Base-by-base conservation (phyloP, 2,113 vertebrate genomes). In the Macrotis lagotis region DNA sequence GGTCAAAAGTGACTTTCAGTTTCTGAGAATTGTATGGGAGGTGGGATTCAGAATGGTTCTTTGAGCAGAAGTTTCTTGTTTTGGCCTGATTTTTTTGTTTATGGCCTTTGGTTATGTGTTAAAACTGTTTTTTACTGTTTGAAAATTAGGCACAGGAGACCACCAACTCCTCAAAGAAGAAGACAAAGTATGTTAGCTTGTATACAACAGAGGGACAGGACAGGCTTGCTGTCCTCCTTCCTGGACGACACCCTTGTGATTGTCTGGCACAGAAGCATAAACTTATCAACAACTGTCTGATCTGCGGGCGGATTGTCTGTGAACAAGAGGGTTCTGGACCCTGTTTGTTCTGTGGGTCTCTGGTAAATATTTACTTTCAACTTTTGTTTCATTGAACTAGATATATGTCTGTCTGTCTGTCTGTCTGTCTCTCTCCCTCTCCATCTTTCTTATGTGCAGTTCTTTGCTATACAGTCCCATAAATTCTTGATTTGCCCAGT, bases 201-300 rank as follows among this genome's bases (percentile, higher is more conserved):
- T 99, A 99, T 48, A 99, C 99, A 1, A 99, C 99, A 98, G 99
- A 99, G 95, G 99, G 99, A 19, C 99, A 99, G 96, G 99, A 99
- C 98, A 99, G 97, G 93, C 98, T 99, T 97, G 95, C 99, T 0
- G 98, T 99, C 37, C 96, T 99, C 24, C 98, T 99, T 49, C 99
- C 99, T 0, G 99, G 99, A 25, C 99, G 99, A 49, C 98, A 99
- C 4, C 3, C 98, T 66, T 99, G 99, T 1, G 99, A 99, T 25
- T 99, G 99, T 97, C 98, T 99, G 96, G 99, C 99, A 94, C 99
- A 99, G 97, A 99, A 99, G 97, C 99, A 99, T 98, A 99, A 97
- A 55, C 99, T 99, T 48, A 98, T 99, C 98, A 99, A 99, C 98
- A 99, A 99, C 98, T 99, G 99, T 97, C 96, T 99, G 97, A 98